phyloP scores from a whole-genome alignment of 2,797 vertebrate species.

The Alosa sapidissima region DNA sequence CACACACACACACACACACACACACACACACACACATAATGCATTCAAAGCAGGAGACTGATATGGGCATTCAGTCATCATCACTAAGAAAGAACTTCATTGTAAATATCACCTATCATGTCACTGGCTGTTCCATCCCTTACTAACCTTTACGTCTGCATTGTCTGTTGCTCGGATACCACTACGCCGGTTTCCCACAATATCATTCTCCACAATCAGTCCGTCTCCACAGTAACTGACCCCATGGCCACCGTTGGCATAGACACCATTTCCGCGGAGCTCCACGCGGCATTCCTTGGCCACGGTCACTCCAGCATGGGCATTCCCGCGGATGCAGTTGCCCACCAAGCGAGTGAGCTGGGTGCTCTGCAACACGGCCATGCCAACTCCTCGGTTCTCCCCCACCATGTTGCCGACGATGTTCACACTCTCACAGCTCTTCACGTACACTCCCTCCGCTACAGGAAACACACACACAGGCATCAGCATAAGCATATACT shows the following conservation, averaged over 20 bases:
- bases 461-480: conserved; percentile 26
- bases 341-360: conserved; percentile 82
- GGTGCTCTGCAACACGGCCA: conserved; percentile 83
- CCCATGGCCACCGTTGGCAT: conserved; percentile 83
- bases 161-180: conserved; percentile 81
- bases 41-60: neutral
- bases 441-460: conserved; percentile 89
- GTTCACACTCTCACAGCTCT: conserved; percentile 86
- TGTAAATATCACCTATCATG: neutral
- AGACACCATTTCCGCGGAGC: conserved; percentile 87
- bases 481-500: neutral
- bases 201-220: conserved; percentile 83
- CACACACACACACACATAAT: neutral
- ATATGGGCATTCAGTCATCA: neutral
- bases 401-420: conserved; percentile 83
- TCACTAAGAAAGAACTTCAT: neutral
- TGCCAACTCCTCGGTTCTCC: conserved; percentile 75
- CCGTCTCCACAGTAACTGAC: conserved; percentile 81
- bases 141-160: conserved; percentile 82
- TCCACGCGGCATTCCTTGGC: conserved; percentile 84
- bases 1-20: conserved; percentile 22
- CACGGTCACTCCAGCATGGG: conserved; percentile 78
- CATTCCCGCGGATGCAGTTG: conserved; percentile 87
- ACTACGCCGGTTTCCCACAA: conserved; percentile 81
- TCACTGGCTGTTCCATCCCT: neutral